These are phyloP conservation scores for Bothrops jararaca DNA, from an alignment of 2,113 vertebrate species.

Conservation along the genomic window DNA sequence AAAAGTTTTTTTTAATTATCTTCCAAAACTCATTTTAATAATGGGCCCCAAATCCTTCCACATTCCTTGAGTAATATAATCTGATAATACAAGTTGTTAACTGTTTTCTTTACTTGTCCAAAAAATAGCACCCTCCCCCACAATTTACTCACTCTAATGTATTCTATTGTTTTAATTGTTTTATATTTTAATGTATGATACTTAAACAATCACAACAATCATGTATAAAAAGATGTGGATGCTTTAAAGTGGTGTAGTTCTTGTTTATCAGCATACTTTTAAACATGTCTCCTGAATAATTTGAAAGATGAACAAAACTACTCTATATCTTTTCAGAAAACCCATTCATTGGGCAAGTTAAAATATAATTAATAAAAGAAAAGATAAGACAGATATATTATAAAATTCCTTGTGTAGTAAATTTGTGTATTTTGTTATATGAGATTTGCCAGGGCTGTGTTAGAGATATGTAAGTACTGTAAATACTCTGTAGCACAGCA, in stretches of 20 bases:
- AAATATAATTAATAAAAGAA: background rate
- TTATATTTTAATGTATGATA: background rate
- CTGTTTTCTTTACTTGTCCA: background rate
- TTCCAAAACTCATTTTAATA: background rate
- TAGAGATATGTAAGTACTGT: background rate
- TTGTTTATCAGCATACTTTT: background rate
- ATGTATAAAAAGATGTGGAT: background rate
- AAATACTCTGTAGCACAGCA: background rate
- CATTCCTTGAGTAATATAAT: background rate
- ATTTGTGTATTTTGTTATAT: background rate
- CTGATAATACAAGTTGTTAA: background rate
- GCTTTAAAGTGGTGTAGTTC: background rate
- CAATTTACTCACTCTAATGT: background rate
- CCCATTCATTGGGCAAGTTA: background rate
- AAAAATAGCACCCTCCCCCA: background rate
- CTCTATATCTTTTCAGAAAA: background rate
- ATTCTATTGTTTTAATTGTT: background rate
- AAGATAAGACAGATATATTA: background rate
- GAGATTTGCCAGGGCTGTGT: background rate
- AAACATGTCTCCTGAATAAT: background rate
- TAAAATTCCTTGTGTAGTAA: background rate
- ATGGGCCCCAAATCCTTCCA: background rate
- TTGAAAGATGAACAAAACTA: background rate
- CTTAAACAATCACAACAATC: background rate
- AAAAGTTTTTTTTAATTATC: background rate